Evolutionary conservation across 1,140 invertebrate species (phyloP).

Genomic region (Cydia fagiglandana): DNA sequence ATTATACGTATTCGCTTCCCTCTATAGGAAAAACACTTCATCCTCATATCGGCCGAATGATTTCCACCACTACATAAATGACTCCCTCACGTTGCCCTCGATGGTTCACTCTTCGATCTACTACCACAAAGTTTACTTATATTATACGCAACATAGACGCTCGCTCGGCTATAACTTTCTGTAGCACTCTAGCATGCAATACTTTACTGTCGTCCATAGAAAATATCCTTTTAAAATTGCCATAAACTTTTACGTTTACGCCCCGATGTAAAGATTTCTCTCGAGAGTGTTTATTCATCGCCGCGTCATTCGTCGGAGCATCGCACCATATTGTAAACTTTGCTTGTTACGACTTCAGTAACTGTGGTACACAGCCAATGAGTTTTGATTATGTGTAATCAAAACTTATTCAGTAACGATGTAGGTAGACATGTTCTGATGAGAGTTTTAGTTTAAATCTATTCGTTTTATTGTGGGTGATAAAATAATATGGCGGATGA

Average conservation of each 20-base stretch:
- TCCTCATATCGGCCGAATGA: not conserved
- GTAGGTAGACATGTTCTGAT: not conserved
- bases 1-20: too few species aligned
- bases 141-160: not conserved
- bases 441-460: not conserved
- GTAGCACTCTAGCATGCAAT: constrained; percentile 13
- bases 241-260: constrained; percentile 22
- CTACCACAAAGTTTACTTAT: not conserved
- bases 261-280: constrained; percentile 20
- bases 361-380: constrained; percentile 45
- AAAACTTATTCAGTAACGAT: constrained; percentile 27
- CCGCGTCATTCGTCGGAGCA: constrained; percentile 50
- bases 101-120: not conserved
- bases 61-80: not conserved
- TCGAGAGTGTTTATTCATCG: constrained; percentile 41
- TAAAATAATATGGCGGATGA: not conserved
- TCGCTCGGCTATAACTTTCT: constrained; percentile 2
- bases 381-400: constrained; percentile 26
- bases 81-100: not conserved
- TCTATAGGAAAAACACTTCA: too few species aligned
- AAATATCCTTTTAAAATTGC: constrained; percentile 27
- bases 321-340: constrained; percentile 57
- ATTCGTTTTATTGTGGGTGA: not conserved
- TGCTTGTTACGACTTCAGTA: constrained; percentile 62
- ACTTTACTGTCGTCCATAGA: constrained; percentile 10